Evolutionary conservation across 2,797 vertebrate genomes (phyloP).

Genomic region (Microhierax caerulescens): DNA sequence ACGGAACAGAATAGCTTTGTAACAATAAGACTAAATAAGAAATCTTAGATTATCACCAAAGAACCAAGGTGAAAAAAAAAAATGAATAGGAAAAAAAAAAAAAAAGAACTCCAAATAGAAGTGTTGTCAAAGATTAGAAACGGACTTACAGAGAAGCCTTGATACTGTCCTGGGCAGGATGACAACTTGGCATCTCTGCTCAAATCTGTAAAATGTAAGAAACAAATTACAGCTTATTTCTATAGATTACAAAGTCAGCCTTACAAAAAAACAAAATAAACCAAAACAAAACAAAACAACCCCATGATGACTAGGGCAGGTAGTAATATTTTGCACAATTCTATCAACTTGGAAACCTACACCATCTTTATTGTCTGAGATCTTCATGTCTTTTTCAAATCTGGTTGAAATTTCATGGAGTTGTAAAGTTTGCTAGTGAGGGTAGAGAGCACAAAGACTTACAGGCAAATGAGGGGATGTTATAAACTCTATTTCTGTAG

Average conservation of each 20-base stretch:
- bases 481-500: neutral
- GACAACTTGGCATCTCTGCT: neutral
- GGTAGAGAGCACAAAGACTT: neutral
- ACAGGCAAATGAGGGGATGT: accelerated
- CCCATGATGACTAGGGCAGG: neutral
- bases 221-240: neutral
- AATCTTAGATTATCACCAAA: neutral
- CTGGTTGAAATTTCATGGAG: neutral
- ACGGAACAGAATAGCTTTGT: neutral
- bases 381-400: neutral
- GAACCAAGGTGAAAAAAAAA: neutral
- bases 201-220: neutral
- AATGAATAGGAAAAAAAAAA: neutral
- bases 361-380: neutral
- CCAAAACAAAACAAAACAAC: neutral
- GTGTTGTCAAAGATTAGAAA: neutral
- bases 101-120: neutral
- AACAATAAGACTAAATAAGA: neutral
- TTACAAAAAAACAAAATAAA: neutral
- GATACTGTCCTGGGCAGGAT: neutral
- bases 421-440: neutral
- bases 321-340: neutral
- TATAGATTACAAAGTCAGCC: neutral
- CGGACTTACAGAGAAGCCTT: neutral
- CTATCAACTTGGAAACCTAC: neutral